Percentiles rank a stretch among this genome's conserved stretches.
phyloP scores from a whole-genome alignment of 2,888 invertebrate genomes.

The Allacma fusca region DNA sequence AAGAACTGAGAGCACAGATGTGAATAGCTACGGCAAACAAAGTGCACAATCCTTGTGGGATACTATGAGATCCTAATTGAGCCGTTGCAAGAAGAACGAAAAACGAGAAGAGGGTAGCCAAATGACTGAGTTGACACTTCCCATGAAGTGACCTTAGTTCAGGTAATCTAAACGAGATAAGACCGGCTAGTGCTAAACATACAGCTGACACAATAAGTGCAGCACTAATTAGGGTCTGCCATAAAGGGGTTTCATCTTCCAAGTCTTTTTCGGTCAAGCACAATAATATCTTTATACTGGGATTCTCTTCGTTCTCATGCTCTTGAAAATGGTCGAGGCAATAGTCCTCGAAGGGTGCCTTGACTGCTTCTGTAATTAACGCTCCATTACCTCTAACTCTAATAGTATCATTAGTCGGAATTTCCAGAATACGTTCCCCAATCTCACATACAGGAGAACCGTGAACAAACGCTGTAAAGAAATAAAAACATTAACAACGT shows the following conservation, averaged over 20 bases:
- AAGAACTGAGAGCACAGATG: constrained; percentile 58
- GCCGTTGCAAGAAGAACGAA: constrained; percentile 56
- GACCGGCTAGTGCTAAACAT: constrained; percentile 59
- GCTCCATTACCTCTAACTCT: constrained; percentile 49
- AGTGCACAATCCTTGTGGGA: constrained; percentile 54
- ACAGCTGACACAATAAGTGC: constrained; percentile 56
- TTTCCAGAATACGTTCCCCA: constrained; percentile 47
- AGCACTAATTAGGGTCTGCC: constrained; percentile 43
- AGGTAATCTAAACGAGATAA: constrained; percentile 57
- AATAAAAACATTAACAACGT: constrained; percentile 8
- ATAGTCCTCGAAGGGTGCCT: constrained; percentile 53
- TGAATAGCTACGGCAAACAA: constrained; percentile 59
- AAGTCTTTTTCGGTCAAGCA: constrained; percentile 42
- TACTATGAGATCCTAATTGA: constrained; percentile 50
- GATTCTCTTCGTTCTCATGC: constrained; percentile 19
- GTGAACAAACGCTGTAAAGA: constrained; percentile 52
- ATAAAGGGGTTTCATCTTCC: constrained; percentile 22
- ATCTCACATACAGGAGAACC: constrained; percentile 54
- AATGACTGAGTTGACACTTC: constrained; percentile 61
- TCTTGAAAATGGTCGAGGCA: constrained; percentile 58
- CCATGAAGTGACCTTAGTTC: constrained; percentile 59
- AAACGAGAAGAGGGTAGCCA: constrained; percentile 58
- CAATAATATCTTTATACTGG: constrained; percentile 46
- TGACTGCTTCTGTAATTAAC: constrained; percentile 43
- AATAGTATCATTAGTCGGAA: constrained; percentile 43